These are phyloP conservation scores for Diarsia rubi DNA, from an alignment of 2,888 invertebrate genomes.

Conservation along the genomic window DNA sequence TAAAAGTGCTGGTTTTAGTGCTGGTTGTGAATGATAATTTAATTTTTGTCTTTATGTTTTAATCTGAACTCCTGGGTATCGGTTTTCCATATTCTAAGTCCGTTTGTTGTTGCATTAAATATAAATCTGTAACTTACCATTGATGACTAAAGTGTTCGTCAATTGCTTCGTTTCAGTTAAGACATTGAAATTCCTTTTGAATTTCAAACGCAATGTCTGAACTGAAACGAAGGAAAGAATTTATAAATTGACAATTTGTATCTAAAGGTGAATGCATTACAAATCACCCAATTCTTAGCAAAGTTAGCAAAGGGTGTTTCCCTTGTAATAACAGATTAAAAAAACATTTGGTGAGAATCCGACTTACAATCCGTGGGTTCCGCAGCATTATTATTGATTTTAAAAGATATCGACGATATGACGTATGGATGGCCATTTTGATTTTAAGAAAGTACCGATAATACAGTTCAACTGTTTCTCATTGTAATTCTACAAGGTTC, in stretches of 20 bases:
- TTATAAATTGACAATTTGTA: constrained; percentile 19
- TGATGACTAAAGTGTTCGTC: background rate
- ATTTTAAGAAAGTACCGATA: background rate
- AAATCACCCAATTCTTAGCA: constrained; percentile 14
- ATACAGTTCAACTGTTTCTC: background rate
- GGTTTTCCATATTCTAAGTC: background rate
- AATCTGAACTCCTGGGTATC: background rate
- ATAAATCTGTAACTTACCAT: background rate
- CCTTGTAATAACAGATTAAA: constrained; percentile 44
- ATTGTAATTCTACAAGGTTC: background rate
- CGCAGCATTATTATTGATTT: background rate
- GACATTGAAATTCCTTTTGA: too few species aligned
- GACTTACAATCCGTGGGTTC: constrained; percentile 23
- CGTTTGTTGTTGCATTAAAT: background rate
- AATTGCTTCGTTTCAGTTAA: too few species aligned
- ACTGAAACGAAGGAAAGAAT: background rate
- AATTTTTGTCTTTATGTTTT: background rate
- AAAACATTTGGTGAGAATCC: constrained; percentile 31
- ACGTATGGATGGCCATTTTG: background rate
- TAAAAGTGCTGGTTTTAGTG: constrained; percentile 23
- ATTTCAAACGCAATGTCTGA: background rate
- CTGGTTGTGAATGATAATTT: background rate
- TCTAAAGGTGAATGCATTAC: constrained; percentile 12
- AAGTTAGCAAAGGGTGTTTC: constrained; percentile 19
- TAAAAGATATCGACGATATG: background rate